Conservation (phyloP, 1,140 invertebrate genomes). For the Magallana angulata region DNA sequence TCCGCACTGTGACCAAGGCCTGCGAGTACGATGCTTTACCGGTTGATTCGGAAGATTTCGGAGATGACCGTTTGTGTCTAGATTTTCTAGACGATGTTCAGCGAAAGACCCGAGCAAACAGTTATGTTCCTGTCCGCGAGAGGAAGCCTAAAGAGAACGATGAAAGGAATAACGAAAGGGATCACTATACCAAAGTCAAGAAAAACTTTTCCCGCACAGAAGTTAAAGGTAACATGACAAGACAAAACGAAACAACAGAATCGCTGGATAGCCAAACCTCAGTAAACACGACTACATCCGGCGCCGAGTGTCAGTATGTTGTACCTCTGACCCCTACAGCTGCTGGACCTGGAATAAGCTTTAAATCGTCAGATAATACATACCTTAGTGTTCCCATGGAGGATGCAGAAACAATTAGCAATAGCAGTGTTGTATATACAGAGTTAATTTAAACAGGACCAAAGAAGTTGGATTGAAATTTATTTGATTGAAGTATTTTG, state of each 20-base stretch:
- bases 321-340: background rate
- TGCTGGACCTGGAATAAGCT: background rate
- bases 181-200: background rate
- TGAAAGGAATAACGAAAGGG: background rate
- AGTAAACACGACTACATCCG: background rate
- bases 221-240: background rate
- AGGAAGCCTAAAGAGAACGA: slow-evolving; percentile 10
- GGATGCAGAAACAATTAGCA: too few relatives aligned
- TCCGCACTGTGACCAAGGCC: background rate
- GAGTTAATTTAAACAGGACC: too few relatives aligned
- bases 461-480: too few relatives aligned
- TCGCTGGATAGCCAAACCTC: background rate
- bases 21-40: background rate
- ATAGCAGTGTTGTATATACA: too few relatives aligned
- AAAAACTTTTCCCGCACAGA: background rate
- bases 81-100: background rate
- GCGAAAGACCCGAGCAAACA: background rate
- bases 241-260: background rate
- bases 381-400: background rate
- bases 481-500: too few relatives aligned
- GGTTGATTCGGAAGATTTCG: background rate
- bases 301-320: background rate
- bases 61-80: too few relatives aligned
- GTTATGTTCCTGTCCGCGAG: background rate
- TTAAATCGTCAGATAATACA: background rate